Evolutionary conservation across 2,888 invertebrate species (phyloP).

Genomic region (Pomacea canaliculata): DNA sequence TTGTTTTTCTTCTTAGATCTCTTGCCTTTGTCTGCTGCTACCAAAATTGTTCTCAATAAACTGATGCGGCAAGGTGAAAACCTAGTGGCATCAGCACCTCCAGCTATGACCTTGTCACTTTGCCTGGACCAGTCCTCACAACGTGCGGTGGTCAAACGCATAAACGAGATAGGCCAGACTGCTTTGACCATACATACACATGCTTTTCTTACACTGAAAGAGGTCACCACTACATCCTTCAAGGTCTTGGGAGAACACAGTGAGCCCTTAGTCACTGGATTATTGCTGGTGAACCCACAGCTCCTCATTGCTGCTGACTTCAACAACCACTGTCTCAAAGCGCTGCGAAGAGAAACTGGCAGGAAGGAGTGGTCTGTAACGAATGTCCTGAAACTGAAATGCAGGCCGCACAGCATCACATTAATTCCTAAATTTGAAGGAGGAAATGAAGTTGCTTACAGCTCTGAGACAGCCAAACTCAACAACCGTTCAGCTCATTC

Average conservation of each 20-base stretch:
- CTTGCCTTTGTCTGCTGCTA: slow-evolving; percentile 7
- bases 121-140: slow-evolving; percentile 16
- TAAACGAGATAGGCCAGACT: slow-evolving; percentile 17
- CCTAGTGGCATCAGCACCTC: slow-evolving; percentile 14
- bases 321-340: slow-evolving; percentile 23
- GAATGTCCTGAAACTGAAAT: slow-evolving; percentile 16
- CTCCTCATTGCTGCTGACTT: slow-evolving; percentile 19
- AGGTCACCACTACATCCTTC: slow-evolving; percentile 3
- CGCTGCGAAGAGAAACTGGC: background rate
- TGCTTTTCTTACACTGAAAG: slow-evolving; percentile 5
- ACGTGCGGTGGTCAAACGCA: slow-evolving; percentile 11
- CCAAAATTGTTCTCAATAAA: slow-evolving; percentile 6
- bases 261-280: slow-evolving; percentile 14
- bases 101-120: slow-evolving; percentile 8
- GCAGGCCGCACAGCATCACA: slow-evolving; percentile 12
- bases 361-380: slow-evolving; percentile 10
- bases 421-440: background rate
- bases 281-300: background rate
- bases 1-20: slow-evolving; percentile 7
- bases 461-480: no score
- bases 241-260: background rate
- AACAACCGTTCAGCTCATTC: no score
- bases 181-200: slow-evolving; percentile 15
- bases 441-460: background rate
- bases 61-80: slow-evolving; percentile 10